Base-by-base conservation (phyloP, 2,797 vertebrate species). In the Rhinella marina region DNA sequence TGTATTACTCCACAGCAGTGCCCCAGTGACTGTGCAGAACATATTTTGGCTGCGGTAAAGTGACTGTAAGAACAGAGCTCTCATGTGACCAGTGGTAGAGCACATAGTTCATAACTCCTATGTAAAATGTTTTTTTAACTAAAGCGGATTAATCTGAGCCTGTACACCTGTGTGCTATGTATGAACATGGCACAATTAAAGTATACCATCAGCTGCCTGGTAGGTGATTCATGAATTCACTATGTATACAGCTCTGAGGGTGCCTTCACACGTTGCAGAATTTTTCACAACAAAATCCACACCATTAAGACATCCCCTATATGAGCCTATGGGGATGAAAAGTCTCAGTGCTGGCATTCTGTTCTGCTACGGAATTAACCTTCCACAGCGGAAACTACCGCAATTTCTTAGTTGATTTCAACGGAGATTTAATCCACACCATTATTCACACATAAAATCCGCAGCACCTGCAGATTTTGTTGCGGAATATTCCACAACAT, bases 11-110 rank as follows among this genome's bases (percentile, higher is more conserved):
- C 70, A 17, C 17, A 73, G 70, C 29, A 73, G 70, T 10, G 70
- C 70, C 70, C 66, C 9, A 8, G 32, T 48, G 70, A 73, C 70
- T 48, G 29, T 73, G 70, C 70, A 73, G 29, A 73, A 73, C 70
- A 27, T 73, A 73, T 73, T 29, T 73, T 73, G 70, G 70, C 70
- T 21, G 70, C 66, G 3, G 27, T 70, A 14, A 54, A 54, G 52
- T 54, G 66, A 70, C 17, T 32, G 66, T 70, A 70, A 32, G 70
- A 73, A 41, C 9, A 41, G 32, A 19, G 7, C 17, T 21, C 70
- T 73, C 70, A 73, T 54, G 52, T 54, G 52, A 54, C 52, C 52
- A 7, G 16, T 32, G 68, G 14, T 16, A 1, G 19, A 10, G 52
- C 8, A 72, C 68, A 19, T 17, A 16, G 27, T 19, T 19, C 29